Evolutionary conservation across 1,140 invertebrate species (phyloP).

Genomic region (Choristoneura fumiferana): DNA sequence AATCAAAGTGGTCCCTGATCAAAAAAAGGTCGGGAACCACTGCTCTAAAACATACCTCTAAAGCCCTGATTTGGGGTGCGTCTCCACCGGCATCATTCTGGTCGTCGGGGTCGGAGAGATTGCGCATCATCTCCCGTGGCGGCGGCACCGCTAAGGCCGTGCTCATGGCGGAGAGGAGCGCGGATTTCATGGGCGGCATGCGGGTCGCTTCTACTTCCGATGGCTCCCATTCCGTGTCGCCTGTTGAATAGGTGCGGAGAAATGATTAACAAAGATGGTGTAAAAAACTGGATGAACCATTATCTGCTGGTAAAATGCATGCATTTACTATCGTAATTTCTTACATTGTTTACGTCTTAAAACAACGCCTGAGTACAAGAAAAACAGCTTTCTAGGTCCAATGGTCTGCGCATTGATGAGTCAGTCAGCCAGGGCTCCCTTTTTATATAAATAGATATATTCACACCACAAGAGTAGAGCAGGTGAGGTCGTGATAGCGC

Average conservation of each 20-base stretch:
- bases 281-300: too few species aligned
- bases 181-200: constrained; percentile 52
- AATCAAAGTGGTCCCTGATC: neutral
- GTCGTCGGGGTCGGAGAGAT: constrained; percentile 53
- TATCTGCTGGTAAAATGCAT: too few species aligned
- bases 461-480: too few species aligned
- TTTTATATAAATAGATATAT: too few species aligned
- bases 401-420: too few species aligned
- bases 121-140: constrained; percentile 46
- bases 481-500: too few species aligned
- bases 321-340: too few species aligned
- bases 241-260: constrained; percentile 54
- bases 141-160: constrained; percentile 56
- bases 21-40: neutral
- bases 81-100: constrained; percentile 56
- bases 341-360: too few species aligned
- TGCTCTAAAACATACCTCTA: constrained; percentile 55
- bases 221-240: constrained; percentile 82
- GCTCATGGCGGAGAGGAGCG: constrained; percentile 54
- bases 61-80: constrained; percentile 49
- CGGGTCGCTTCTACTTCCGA: constrained; percentile 61
- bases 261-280: too few species aligned
- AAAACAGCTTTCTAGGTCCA: too few species aligned
- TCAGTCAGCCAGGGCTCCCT: too few species aligned
- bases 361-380: too few species aligned